Conservation (phyloP, 2,888 invertebrate genomes). For the Agriopis marginaria region DNA sequence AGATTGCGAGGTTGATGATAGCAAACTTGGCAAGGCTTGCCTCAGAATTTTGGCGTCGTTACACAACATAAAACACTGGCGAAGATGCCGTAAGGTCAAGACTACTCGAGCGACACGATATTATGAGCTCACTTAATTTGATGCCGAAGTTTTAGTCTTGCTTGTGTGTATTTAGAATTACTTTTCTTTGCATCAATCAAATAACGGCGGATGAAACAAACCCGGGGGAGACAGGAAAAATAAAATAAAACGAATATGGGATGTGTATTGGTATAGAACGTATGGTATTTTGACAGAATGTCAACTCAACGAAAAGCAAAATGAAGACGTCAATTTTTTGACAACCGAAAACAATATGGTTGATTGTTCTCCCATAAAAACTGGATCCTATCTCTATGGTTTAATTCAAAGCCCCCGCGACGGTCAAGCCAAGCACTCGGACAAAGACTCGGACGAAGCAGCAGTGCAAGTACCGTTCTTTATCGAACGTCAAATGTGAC, state of each 20-base stretch:
- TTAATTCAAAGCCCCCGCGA: too few species aligned
- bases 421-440: too few species aligned
- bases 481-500: too few species aligned
- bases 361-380: too few species aligned
- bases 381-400: too few species aligned
- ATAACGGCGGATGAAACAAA: constrained; percentile 62
- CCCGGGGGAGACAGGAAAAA: constrained; percentile 63
- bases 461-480: too few species aligned
- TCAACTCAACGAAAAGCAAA: constrained; percentile 57
- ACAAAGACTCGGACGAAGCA: too few species aligned
- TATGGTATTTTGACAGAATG: constrained; percentile 75
- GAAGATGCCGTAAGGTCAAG: constrained; percentile 80
- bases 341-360: too few species aligned
- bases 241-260: constrained; percentile 73
- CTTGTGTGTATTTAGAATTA: constrained; percentile 36
- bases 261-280: constrained; percentile 65
- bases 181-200: constrained; percentile 45
- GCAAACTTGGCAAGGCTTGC: constrained; percentile 75
- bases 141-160: constrained; percentile 29
- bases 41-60: constrained; percentile 77
- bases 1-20: constrained; percentile 57
- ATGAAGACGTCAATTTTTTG: constrained; percentile 14
- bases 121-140: constrained; percentile 58
- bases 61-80: constrained; percentile 79
- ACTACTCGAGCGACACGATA: constrained; percentile 68